Conservation (phyloP, 2,888 invertebrate genomes). For the Hypomecis punctinalis region DNA sequence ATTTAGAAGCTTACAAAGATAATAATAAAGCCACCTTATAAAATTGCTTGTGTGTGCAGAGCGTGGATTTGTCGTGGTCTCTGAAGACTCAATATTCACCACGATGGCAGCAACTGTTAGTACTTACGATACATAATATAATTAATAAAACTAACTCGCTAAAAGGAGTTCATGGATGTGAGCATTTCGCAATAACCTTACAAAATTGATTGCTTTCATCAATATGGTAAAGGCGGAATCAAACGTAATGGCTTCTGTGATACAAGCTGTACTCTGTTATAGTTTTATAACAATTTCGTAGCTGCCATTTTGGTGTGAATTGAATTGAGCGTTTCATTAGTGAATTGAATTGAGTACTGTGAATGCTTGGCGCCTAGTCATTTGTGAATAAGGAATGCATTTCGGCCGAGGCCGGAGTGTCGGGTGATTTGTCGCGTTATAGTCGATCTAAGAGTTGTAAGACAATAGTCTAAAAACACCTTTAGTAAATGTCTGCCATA, state of each 20-base stretch:
- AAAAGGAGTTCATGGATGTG: too few relatives aligned
- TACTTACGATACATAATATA: background rate
- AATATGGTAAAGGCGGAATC: too few relatives aligned
- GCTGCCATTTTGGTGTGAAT: background rate
- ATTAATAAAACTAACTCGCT: too few relatives aligned
- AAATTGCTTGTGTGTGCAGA: background rate
- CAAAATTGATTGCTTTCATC: too few relatives aligned
- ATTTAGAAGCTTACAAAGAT: too few relatives aligned
- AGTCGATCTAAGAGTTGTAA: constrained; percentile 11
- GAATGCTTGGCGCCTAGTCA: constrained; percentile 43
- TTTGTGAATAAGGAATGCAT: constrained; percentile 20
- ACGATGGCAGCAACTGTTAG: background rate
- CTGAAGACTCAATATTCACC: background rate
- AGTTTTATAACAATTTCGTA: background rate
- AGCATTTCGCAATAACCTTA: too few relatives aligned
- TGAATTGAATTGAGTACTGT: constrained; percentile 4
- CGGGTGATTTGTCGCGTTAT: constrained; percentile 14
- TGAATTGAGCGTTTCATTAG: background rate
- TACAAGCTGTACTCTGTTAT: too few relatives aligned
- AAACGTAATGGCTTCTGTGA: too few relatives aligned
- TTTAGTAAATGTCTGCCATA: constrained; percentile 6
- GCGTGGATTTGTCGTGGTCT: background rate
- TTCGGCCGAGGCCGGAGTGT: constrained; percentile 7
- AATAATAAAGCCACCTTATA: too few relatives aligned
- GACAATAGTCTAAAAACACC: constrained; percentile 5